A percentile compares a stretch with the other conserved stretches of the same genome.
These are phyloP conservation scores for Pseudonaja textilis DNA, from an alignment of 2,113 vertebrate genomes.

Conservation along the genomic window DNA sequence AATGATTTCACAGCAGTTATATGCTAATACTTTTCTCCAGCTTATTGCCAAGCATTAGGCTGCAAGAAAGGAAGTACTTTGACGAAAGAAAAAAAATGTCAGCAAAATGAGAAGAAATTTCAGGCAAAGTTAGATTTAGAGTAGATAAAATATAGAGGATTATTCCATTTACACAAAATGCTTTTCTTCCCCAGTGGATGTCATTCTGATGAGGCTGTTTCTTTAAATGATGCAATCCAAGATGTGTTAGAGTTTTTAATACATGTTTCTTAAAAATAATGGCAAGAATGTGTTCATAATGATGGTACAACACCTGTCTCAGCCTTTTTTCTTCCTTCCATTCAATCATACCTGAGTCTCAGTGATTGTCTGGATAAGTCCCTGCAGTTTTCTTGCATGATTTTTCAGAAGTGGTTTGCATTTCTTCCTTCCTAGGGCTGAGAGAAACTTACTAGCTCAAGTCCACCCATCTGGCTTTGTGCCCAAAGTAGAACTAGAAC, in stretches of 20 bases:
- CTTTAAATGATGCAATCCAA: not conserved
- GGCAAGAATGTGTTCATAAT: not conserved
- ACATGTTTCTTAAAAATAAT: not conserved
- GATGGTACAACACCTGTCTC: not conserved
- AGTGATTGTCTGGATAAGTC: not conserved
- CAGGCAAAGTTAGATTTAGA: not conserved
- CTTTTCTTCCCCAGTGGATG: not conserved
- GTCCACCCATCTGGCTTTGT: not conserved
- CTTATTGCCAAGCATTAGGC: slow-evolving; percentile 10
- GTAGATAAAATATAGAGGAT: not conserved
- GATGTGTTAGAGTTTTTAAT: not conserved
- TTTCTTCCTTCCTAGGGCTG: not conserved
- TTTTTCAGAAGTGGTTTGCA: not conserved
- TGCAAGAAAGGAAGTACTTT: not conserved
- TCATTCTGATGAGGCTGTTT: not conserved
- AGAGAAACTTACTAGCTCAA: not conserved
- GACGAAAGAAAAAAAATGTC: not conserved
- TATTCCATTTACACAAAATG: not conserved
- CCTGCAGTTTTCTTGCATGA: not conserved
- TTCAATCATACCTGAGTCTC: not conserved
- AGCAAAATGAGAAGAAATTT: not conserved
- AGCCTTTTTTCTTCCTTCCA: not conserved
- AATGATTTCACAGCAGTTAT: slow-evolving; percentile 30
- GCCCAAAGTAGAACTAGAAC: not conserved
- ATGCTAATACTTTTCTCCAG: slow-evolving; percentile 20